These are phyloP conservation scores for Buphagus erythrorhynchus DNA, from an alignment of 2,797 vertebrate species.

Conservation along the genomic window DNA sequence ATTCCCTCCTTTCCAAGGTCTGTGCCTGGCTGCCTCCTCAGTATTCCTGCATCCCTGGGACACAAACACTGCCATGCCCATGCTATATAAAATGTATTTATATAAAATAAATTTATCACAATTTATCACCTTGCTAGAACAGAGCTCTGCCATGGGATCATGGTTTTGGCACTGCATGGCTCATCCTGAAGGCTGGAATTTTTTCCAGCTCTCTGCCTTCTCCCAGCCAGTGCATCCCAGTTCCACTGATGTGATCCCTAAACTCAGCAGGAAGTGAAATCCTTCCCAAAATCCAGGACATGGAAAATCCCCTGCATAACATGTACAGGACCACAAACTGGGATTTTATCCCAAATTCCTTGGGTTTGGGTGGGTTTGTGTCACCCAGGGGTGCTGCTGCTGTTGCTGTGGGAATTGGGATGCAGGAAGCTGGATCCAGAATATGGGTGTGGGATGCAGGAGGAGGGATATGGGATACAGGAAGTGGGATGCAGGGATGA, in stretches of 20 bases:
- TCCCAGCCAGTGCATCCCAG: neutral
- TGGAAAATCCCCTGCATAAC: fast-evolving
- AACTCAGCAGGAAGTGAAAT: neutral
- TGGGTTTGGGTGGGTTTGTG: neutral
- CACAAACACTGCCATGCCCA: neutral
- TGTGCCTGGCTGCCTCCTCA: fast-evolving
- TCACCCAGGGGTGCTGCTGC: fast-evolving
- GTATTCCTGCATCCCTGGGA: fast-evolving
- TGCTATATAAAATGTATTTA: neutral
- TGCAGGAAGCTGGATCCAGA: neutral
- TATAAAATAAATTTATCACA: neutral
- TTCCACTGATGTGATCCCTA: neutral
- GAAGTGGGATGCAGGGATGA: neutral
- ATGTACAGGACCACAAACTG: neutral
- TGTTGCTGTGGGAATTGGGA: neutral
- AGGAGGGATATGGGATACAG: neutral
- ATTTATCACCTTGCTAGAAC: no score
- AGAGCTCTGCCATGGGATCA: neutral
- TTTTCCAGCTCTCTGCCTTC: neutral
- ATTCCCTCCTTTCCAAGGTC: fast-evolving
- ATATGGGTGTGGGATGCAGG: neutral
- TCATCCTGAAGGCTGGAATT: neutral
- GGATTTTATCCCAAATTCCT: neutral
- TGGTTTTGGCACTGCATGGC: fast-evolving
- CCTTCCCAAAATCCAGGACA: fast-evolving